Conservation (phyloP, 2,888 invertebrate genomes). For the Poecilobothrus nobilitatus region DNA sequence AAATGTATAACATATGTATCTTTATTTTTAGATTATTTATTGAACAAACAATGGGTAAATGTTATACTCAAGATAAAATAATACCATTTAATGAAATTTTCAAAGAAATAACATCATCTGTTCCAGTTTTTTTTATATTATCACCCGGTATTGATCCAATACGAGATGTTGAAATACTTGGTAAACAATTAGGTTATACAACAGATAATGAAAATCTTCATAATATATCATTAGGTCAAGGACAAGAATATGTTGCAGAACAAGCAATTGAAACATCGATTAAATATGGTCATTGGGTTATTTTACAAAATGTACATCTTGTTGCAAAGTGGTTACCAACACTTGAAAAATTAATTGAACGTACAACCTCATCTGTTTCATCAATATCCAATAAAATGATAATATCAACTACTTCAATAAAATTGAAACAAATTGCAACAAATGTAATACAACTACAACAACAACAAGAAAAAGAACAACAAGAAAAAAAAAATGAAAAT, state of each 20-base stretch:
- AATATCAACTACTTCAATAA: not conserved
- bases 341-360: constrained; percentile 87
- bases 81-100: constrained; percentile 75
- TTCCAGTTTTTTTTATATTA: constrained; percentile 88
- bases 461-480: not conserved
- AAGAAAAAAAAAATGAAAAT: not conserved
- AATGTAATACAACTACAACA: not conserved
- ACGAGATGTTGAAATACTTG: constrained; percentile 65
- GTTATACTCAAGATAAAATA: constrained; percentile 68
- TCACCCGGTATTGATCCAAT: constrained; percentile 93
- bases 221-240: constrained; percentile 90
- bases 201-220: constrained; percentile 73
- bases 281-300: constrained; percentile 79
- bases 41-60: constrained; percentile 77
- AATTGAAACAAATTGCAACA: not conserved
- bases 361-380: constrained; percentile 29
- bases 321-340: constrained; percentile 81
- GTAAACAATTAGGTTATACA: constrained; percentile 70
- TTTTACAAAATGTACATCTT: constrained; percentile 87
- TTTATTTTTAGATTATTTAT: constrained; percentile 52
- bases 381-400: not conserved
- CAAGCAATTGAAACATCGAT: constrained; percentile 70
- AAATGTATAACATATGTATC: too few species aligned
- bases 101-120: constrained; percentile 73
- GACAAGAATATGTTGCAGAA: constrained; percentile 88